These are phyloP conservation scores for Serripes groenlandicus DNA, from an alignment of 2,888 invertebrate species.

Conservation along the genomic window DNA sequence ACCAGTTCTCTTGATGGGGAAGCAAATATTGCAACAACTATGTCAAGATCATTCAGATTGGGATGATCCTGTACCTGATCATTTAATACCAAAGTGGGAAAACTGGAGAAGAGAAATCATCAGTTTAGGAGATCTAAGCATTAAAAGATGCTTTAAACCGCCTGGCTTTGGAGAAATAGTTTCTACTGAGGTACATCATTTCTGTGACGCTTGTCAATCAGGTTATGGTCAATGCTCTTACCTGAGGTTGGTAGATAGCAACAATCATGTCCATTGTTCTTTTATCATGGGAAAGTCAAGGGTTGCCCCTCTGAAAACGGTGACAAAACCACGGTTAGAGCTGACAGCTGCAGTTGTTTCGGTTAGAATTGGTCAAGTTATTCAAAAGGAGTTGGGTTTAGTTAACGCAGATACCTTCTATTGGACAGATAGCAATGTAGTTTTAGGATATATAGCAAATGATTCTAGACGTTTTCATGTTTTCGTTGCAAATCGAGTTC, in stretches of 20 bases:
- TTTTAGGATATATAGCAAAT: constrained; percentile 27
- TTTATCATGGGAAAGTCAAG: constrained; percentile 66
- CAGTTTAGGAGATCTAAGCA: neutral
- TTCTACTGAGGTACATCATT: constrained; percentile 64
- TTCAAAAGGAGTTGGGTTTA: constrained; percentile 22
- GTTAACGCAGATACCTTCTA: neutral
- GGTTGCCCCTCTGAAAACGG: constrained; percentile 47
- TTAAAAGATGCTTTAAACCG: constrained; percentile 6
- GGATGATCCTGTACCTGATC: constrained; percentile 56
- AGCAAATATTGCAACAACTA: constrained; percentile 59
- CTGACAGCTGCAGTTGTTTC: constrained; percentile 35
- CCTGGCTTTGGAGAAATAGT: constrained; percentile 8
- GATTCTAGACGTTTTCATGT: constrained; percentile 13
- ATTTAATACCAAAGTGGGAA: neutral
- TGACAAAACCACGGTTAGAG: constrained; percentile 47
- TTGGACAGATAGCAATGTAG: constrained; percentile 35
- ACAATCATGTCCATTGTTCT: constrained; percentile 50
- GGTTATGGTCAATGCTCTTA: constrained; percentile 72
- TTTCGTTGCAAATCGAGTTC: constrained; percentile 60
- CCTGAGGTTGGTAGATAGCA: constrained; percentile 47
- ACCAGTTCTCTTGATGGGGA: constrained; percentile 59
- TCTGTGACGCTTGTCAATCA: constrained; percentile 63
- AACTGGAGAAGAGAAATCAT: neutral
- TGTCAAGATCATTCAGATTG: constrained; percentile 53
- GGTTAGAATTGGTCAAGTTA: constrained; percentile 8